Evolutionary conservation across 2,888 invertebrate genomes (phyloP), one percentile per base, ranked within the genome.

Genomic region (Limulus polyphemus): DNA sequence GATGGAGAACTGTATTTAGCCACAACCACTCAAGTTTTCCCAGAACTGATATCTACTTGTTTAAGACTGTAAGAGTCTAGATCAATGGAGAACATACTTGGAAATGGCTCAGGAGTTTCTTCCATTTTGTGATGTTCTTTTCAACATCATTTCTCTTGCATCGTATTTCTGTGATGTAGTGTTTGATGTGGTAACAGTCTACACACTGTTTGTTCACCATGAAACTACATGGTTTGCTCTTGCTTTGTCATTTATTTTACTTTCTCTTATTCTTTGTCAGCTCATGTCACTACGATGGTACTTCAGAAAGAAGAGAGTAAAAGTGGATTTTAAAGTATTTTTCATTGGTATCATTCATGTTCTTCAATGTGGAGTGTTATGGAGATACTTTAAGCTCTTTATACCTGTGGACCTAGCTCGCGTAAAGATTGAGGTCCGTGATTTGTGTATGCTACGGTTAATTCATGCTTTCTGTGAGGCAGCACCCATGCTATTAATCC

Each of bases 121-220:
- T 77, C 90, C 90, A 70, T 82, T 91, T 75, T 91, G 91, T 82
- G 91, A 91, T 79, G 87, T 90, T 69, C 81, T 91, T 57, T 91
- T 91, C 81, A 91, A 91, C 79, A 87, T 91, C 75, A 89, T 90
- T 71, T 90, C 90, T 57, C 79, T 91, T 70, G 89, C 89, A 62
- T 88, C 88, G 46, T 90, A 91, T 76, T 91, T 91, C 78, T 90
- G 90, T 80, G 90, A 90, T 80, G 84, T 90, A 67, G 89, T 90
- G 10, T 91, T 91, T 76, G 90, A 91, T 77, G 82, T 90, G 65
- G 85, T 90, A 62, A 85, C 89, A 81, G 85, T 87, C 56, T 91
- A 90, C 77, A 88, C 90, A 46, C 80, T 91, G 48, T 85, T 87
- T 69, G 83, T 63, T 0, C 55, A 71, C 14, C 64, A 62, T 14